Evolutionary conservation across 2,797 vertebrate species (phyloP), one percentile per base, ranked within the genome.

Genomic region (Aldrovandia affinis): DNA sequence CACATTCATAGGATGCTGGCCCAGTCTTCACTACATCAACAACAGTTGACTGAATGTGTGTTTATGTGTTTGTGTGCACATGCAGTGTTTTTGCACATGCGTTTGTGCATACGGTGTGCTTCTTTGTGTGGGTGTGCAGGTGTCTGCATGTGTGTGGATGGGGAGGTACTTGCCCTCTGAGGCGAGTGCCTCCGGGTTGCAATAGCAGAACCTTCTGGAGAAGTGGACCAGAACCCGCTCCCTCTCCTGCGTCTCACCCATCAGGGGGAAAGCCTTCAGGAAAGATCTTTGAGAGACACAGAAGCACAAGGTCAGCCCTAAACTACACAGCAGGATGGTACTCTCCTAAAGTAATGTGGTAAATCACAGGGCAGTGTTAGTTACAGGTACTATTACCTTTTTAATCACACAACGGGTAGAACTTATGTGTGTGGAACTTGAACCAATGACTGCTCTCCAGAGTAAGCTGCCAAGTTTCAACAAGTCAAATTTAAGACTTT

Each of bases 241-340:
- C 54, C 98, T 95, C 92, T 99, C 98, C 93, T 99, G 98, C 0
- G 98, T 99, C 94, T 99, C 98, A 42, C 98, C 98, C 98, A 99
- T 99, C 87, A 99, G 91, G 0, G 97, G 97, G 89, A 99, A 99
- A 0, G 98, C 97, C 87, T 97, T 99, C 88, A 99, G 87, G 91
- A 99, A 99, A 1, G 94, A 97, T 93, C 98, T 99, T 89, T 89
- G 83, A 44, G 65, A n/a, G 33, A 68, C 8, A 84, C 33, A 63
- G n/a, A 68, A 25, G 65, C 28, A 9, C 22, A 79, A 44, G 63
- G 59, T 70, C 83, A 75, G 33, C 5, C 20, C 14, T 65, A 25
- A 18, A 9, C 52, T 28, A 30, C 14, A 36, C 36, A 44, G 42
- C 73, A 59, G 42, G 39, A 25, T 42, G 39, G 73, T 42, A 10